Conservation (phyloP, 2,888 invertebrate species). For the Periphyllus acericola region DNA sequence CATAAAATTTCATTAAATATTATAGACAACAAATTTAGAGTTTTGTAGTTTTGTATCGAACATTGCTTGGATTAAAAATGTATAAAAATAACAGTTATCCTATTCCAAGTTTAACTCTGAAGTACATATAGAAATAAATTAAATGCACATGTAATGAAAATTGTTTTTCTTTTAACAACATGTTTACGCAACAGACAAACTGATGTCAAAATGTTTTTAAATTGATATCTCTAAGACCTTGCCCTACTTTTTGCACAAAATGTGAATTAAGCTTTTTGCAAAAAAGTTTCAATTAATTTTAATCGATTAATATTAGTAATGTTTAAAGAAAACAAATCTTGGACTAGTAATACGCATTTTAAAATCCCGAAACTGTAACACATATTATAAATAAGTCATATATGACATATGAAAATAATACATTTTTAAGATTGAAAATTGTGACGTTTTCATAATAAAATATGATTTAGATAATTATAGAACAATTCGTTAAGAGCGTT, state of each 20-base stretch:
- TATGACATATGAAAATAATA: neutral
- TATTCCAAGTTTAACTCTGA: neutral
- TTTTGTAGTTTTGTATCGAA: too few species aligned
- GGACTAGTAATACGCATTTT: neutral
- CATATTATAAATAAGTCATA: neutral
- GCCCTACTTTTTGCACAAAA: neutral
- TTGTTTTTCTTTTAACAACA: neutral
- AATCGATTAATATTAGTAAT: neutral
- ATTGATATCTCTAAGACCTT: conserved; percentile 10
- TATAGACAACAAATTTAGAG: too few species aligned
- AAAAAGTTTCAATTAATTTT: neutral
- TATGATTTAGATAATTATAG: conserved; percentile 27
- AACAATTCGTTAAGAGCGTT: conserved; percentile 37
- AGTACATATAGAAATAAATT: neutral
- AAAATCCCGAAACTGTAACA: neutral
- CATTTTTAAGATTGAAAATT: neutral
- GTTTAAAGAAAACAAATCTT: neutral
- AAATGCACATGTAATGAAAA: neutral
- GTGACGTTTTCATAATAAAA: conserved; percentile 18
- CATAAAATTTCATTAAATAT: too few species aligned
- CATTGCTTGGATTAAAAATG: too few species aligned
- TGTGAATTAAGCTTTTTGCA: neutral
- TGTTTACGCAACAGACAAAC: neutral
- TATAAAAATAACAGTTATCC: neutral
- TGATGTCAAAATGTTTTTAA: neutral